These are phyloP conservation scores for Neuroscelio doddi DNA, from an alignment of 2,888 invertebrate genomes.

Conservation along the genomic window DNA sequence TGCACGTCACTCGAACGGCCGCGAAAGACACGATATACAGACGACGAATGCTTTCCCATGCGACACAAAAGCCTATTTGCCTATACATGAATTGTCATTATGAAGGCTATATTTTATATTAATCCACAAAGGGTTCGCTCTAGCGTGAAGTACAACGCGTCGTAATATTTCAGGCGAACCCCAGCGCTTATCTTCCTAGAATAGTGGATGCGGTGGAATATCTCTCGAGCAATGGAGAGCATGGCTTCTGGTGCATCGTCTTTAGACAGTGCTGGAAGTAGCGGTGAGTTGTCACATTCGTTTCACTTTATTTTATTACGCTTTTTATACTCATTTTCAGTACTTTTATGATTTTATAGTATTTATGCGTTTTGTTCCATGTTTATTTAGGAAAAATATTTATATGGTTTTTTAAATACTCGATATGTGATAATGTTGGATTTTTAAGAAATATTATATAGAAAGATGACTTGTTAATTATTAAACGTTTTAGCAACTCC, in stretches of 20 bases:
- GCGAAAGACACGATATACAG: constrained; percentile 10
- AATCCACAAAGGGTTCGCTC: constrained; percentile 65
- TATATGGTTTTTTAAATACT: too few species aligned
- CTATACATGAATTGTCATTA: constrained; percentile 61
- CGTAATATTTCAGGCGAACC: constrained; percentile 66
- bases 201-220: constrained; percentile 52
- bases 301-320: constrained; percentile 6
- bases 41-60: constrained; percentile 24
- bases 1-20: too few species aligned
- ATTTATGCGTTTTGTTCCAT: too few species aligned
- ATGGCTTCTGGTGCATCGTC: constrained; percentile 88
- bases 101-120: constrained; percentile 61
- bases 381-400: too few species aligned
- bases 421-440: too few species aligned
- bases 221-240: constrained; percentile 62
- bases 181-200: constrained; percentile 57
- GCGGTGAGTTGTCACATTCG: constrained; percentile 74
- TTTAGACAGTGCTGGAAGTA: constrained; percentile 84
- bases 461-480: too few species aligned
- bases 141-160: constrained; percentile 62
- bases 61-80: constrained; percentile 40
- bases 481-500: too few species aligned
- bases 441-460: too few species aligned
- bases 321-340: neutral
- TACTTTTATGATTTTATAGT: constrained; percentile 5